phyloP scores from a whole-genome alignment of 1,140 invertebrate species.

The Aphelenchoides avenae region DNA sequence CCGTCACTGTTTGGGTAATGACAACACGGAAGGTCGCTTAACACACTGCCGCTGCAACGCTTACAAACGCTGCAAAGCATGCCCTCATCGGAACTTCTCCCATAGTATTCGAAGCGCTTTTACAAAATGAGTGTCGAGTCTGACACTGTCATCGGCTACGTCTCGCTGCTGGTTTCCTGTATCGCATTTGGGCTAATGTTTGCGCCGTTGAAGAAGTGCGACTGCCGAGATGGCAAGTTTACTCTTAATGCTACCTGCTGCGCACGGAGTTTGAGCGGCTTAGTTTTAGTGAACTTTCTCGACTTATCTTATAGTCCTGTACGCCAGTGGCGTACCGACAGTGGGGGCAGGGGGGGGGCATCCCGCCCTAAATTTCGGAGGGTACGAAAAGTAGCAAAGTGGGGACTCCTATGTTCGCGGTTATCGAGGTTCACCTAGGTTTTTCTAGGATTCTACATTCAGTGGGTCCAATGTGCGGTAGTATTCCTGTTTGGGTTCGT shows the following conservation, averaged over 20 bases:
- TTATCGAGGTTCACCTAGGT: neutral
- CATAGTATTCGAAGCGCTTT: too few relatives aligned
- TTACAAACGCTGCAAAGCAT: too few relatives aligned
- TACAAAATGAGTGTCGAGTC: too few relatives aligned
- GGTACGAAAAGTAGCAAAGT: too few relatives aligned
- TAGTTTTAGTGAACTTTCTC: constrained; percentile 1
- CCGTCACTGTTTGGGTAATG: too few relatives aligned
- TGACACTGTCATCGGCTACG: constrained; percentile 46
- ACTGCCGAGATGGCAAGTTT: constrained; percentile 44
- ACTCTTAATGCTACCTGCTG: neutral
- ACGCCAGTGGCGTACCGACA: too few relatives aligned
- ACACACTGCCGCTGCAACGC: too few relatives aligned
- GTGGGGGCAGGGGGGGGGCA: too few relatives aligned
- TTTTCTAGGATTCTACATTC: constrained; percentile 48
- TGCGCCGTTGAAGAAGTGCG: constrained; percentile 37
- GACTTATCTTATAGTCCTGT: neutral
- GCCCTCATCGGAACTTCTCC: too few relatives aligned
- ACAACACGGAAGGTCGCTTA: too few relatives aligned
- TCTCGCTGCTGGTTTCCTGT: constrained; percentile 41
- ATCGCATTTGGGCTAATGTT: constrained; percentile 48
- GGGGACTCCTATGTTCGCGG: neutral
- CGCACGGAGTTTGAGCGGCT: neutral
- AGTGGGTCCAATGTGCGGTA: constrained; percentile 51
- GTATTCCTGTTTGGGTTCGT: constrained; percentile 50
- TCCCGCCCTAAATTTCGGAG: too few relatives aligned